These are phyloP conservation scores for Drosophila ohnishii DNA, from an alignment of 1,140 invertebrate species.

Conservation along the genomic window DNA sequence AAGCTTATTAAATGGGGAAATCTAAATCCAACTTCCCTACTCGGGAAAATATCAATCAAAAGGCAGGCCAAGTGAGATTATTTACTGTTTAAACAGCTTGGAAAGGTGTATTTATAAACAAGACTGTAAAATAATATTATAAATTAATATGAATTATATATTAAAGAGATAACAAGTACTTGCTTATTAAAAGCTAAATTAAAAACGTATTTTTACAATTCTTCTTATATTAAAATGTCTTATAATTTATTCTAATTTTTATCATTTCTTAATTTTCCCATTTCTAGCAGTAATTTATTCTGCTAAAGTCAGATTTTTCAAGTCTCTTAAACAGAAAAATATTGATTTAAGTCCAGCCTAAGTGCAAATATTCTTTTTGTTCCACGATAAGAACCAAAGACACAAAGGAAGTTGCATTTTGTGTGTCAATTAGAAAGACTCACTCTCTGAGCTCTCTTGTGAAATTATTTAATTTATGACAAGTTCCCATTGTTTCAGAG, in stretches of 20 bases:
- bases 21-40: background rate
- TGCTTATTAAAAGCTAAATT: too few species aligned
- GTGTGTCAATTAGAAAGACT: constrained; percentile 35
- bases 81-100: background rate
- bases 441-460: constrained; percentile 13
- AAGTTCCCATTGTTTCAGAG: constrained; percentile 47
- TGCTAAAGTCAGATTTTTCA: background rate
- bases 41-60: constrained; percentile 23
- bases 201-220: too few species aligned
- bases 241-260: background rate
- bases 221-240: too few species aligned
- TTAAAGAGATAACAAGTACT: too few species aligned
- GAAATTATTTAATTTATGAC: constrained; percentile 47
- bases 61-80: background rate
- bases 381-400: background rate
- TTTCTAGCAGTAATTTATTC: constrained; percentile 4
- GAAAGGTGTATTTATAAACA: too few species aligned
- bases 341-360: background rate
- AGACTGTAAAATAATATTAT: too few species aligned
- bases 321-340: background rate
- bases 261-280: accelerated
- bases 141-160: too few species aligned
- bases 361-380: constrained; percentile 5
- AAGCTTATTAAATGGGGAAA: constrained; percentile 24
- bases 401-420: constrained; percentile 32